Evolutionary conservation across 2,113 vertebrate species (phyloP), one percentile per base, ranked within the genome.

Genomic region (Daboia siamensis): DNA sequence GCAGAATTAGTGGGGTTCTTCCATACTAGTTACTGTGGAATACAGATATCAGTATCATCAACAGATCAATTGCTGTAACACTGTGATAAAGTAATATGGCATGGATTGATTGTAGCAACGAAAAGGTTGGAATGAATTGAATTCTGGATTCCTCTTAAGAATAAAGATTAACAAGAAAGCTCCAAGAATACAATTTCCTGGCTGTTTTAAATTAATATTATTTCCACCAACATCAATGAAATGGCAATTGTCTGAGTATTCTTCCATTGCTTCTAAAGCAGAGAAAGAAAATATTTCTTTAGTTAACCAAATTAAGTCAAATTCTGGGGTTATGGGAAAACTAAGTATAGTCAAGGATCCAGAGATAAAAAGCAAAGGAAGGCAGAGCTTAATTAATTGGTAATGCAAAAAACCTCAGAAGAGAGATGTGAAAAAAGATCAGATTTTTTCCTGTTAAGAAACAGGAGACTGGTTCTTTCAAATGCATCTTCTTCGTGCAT

Each of bases 381-480:
- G 94, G 64, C 92, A 89, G 88, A 54, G 54, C 92, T 39, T 80
- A 92, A n/a, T 74, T n/a, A 94, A 80, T 52, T 48, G 93, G 92
- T 93, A 92, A 90, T 74, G 91, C 92, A 96, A 94, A 94, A 94
- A 94, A 87, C 90, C 92, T 84, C 87, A 90, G 95, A 94, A 96
- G 93, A 95, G 97, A 98, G 97, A 97, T 96, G 96, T 93, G 91
- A 95, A 96, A 85, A 94, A 95, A 90, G 93, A 97, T 96, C 92
- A 0, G 93, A 96, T 97, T 98, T 98, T 97, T 97, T 96, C 95
- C 95, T 94, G 90, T 97, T 93, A 96, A 97, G 94, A 95, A 95
- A 95, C 91, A 92, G 96, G 92, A 95, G 95, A 94, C 96, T 91
- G 90, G 93, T 97, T 97, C 97, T 95, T 93, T 96, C 94, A 95